phyloP scores from a whole-genome alignment of 2,888 invertebrate species.

The Melipona bicolor region DNA sequence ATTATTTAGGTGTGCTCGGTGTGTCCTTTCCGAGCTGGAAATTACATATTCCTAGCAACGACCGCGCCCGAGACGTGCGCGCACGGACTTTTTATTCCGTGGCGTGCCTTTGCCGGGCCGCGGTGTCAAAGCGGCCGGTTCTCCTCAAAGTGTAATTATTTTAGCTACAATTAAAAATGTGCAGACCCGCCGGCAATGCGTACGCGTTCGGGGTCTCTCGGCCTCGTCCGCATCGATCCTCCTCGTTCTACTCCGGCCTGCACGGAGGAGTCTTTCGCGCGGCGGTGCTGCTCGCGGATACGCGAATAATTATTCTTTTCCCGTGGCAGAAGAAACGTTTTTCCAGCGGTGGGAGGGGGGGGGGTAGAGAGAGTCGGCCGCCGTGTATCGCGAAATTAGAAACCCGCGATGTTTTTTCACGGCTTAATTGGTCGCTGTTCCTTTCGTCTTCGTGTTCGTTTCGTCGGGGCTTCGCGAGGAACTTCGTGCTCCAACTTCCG shows the following conservation, averaged over 20 bases:
- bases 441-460: constrained; percentile 30
- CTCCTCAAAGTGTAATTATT: constrained; percentile 83
- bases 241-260: constrained; percentile 45
- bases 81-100: constrained; percentile 73
- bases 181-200: constrained; percentile 72
- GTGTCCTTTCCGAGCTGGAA: constrained; percentile 72
- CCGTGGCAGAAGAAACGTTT: constrained; percentile 46
- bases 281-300: constrained; percentile 41
- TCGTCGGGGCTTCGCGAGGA: constrained; percentile 5
- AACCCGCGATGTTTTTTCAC: constrained; percentile 53
- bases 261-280: constrained; percentile 52
- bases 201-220: constrained; percentile 60
- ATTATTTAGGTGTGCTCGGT: constrained; percentile 73
- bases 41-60: constrained; percentile 76
- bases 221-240: constrained; percentile 64
- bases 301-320: constrained; percentile 60
- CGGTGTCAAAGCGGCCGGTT: constrained; percentile 79
- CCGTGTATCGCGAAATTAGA: constrained; percentile 58
- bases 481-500: neutral
- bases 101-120: constrained; percentile 74
- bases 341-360: neutral
- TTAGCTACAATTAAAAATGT: constrained; percentile 82
- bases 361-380: neutral
- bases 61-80: constrained; percentile 71
- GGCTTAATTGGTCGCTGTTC: constrained; percentile 56